Conservation (phyloP, 1,140 invertebrate genomes). For the Holotrichia oblita region DNA sequence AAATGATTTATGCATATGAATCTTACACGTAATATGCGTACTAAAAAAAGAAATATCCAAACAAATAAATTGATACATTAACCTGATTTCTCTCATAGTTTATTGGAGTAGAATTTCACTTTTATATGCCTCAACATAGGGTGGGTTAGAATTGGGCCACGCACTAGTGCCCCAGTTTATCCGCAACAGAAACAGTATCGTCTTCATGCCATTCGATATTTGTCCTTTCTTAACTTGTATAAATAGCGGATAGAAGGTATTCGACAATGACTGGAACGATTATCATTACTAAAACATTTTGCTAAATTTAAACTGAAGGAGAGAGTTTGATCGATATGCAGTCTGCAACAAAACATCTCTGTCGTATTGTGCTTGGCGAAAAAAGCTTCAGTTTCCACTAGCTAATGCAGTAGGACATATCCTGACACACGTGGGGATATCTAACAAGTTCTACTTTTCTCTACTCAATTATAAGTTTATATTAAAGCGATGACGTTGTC, state of each 20-base stretch:
- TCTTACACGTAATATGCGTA: neutral
- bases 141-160: conserved; percentile 2
- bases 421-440: neutral
- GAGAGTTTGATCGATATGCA: conserved; percentile 36
- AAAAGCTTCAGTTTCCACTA: conserved; percentile 23
- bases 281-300: conserved; percentile 28
- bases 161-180: conserved; percentile 26
- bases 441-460: neutral
- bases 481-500: conserved; percentile 21
- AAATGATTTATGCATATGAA: conserved; percentile 8
- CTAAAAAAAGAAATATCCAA: conserved; percentile 1
- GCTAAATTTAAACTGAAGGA: conserved; percentile 29
- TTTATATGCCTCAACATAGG: conserved; percentile 22
- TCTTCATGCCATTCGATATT: neutral
- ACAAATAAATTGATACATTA: conserved; percentile 24
- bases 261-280: conserved; percentile 25
- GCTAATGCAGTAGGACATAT: conserved; percentile 28
- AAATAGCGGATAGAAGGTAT: conserved; percentile 14
- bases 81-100: neutral
- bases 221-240: conserved; percentile 12
- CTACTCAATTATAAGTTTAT: neutral
- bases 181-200: neutral
- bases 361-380: conserved; percentile 12
- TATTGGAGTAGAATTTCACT: conserved; percentile 20
- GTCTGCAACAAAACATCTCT: conserved; percentile 25